These are phyloP conservation scores for Metridium senile DNA, from an alignment of 92 coral and sea anemone genomes.

Conservation along the genomic window DNA sequence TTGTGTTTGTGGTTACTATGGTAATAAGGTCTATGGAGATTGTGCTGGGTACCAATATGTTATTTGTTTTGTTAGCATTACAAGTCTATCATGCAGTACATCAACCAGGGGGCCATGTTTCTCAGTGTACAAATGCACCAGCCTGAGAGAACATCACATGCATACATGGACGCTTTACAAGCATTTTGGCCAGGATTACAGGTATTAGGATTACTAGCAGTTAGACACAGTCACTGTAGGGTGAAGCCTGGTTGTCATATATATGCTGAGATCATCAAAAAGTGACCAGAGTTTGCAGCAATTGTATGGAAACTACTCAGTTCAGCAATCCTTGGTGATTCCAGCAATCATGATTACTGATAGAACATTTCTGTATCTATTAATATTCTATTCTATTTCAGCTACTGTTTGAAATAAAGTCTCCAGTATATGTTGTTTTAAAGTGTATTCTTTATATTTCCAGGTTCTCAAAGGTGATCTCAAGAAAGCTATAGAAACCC, in stretches of 20 bases:
- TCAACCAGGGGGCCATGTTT: constrained; percentile 93
- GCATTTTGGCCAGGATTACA: constrained; percentile 99
- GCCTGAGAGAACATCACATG: constrained; percentile 90
- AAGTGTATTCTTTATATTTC: not conserved
- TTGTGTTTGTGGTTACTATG: no score
- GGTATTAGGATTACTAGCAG: constrained; percentile 38
- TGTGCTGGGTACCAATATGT: not conserved
- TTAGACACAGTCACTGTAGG: no score
- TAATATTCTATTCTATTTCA: no score
- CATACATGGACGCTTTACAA: constrained; percentile 95
- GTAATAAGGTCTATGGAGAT: no score
- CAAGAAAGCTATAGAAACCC: constrained; percentile 93
- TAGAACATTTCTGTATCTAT: no score
- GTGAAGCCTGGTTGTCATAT: not conserved
- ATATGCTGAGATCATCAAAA: no score
- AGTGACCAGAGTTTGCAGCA: no score
- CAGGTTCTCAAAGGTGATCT: constrained; percentile 96
- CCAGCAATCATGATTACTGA: no score
- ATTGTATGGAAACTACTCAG: no score
- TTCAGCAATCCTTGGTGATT: no score
- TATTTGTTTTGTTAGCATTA: constrained; percentile 65
- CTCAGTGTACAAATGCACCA: constrained; percentile 99
- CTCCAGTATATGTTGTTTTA: no score
- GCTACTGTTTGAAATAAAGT: no score
- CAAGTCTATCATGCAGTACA: constrained; percentile 98